A percentile compares a stretch with the other conserved stretches of the same genome.
phyloP scores from a whole-genome alignment of 2,113 vertebrate species.

The Prionailurus viverrinus region DNA sequence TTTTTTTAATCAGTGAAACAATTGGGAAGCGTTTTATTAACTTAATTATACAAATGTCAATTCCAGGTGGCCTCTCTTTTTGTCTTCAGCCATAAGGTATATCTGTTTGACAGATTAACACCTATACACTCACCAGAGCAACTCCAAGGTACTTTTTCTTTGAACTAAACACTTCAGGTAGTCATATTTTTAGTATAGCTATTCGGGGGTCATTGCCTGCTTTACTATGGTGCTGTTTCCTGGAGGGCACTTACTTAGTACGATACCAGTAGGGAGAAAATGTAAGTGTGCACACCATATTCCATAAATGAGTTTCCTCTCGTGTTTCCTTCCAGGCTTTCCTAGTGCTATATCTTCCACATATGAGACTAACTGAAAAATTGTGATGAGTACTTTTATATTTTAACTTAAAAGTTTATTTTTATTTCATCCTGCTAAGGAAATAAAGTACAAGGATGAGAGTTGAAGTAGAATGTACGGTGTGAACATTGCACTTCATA shows the following conservation, averaged over 20 bases:
- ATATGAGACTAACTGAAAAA: slow-evolving; percentile 24
- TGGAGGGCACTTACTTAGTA: background rate
- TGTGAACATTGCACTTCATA: background rate
- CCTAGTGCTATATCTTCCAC: background rate
- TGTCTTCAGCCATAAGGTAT: background rate
- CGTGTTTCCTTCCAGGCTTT: background rate
- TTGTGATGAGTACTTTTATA: slow-evolving; percentile 2
- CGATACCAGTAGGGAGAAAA: background rate
- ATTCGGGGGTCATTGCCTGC: background rate
- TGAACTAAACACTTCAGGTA: background rate
- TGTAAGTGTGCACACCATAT: background rate
- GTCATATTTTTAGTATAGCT: background rate
- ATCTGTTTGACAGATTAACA: slow-evolving; percentile 27
- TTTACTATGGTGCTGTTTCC: background rate
- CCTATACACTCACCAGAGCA: background rate
- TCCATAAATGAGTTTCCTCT: slow-evolving; percentile 2
- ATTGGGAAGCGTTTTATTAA: slow-evolving; percentile 47
- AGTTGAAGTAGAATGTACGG: background rate
- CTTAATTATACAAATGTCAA: background rate
- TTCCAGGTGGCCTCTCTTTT: background rate
- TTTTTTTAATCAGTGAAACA: background rate
- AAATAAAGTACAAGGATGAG: slow-evolving; percentile 21
- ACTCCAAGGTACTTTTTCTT: background rate
- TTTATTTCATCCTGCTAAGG: slow-evolving; percentile 5
- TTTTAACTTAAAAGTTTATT: slow-evolving; percentile 39